These are phyloP conservation scores for Eunapius fragilis DNA, from an alignment of 37 sponge, comb jelly and placozoan species.

Conservation along the genomic window DNA sequence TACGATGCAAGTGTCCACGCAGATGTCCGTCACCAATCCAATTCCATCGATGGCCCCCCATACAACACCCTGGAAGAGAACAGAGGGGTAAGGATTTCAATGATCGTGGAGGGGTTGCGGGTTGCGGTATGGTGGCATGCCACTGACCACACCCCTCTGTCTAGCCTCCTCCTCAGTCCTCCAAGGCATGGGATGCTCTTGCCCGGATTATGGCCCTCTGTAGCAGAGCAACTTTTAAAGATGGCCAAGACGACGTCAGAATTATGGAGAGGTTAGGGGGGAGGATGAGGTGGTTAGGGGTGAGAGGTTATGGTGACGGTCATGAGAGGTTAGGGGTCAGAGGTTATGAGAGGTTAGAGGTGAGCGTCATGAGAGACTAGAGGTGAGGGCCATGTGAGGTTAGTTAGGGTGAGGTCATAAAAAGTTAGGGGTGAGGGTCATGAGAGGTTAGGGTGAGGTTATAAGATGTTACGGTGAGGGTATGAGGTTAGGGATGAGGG, in stretches of 20 bases:
- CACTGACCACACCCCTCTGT: not conserved
- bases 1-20: conserved; percentile 20
- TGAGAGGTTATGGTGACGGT: no score
- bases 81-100: not conserved
- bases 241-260: conserved; percentile 57
- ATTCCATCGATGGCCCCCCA: conserved; percentile 76
- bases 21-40: conserved; percentile 4
- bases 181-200: conserved; percentile 78
- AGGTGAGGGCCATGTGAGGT: no score
- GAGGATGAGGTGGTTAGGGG: no score
- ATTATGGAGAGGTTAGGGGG: conserved; percentile 82
- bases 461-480: no score
- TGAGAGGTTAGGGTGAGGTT: no score
- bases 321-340: no score
- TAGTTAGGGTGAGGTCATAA: no score
- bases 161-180: conserved; percentile 1
- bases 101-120: not conserved
- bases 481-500: no score
- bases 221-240: conserved; percentile 84
- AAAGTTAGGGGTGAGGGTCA: no score
- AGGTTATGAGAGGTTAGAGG: no score
- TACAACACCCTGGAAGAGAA: not conserved
- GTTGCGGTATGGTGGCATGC: no score
- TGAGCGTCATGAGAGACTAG: no score
- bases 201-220: conserved; percentile 82